Conservation (phyloP, 1,140 invertebrate genomes). For the Ptiloglossa arizonensis region DNA sequence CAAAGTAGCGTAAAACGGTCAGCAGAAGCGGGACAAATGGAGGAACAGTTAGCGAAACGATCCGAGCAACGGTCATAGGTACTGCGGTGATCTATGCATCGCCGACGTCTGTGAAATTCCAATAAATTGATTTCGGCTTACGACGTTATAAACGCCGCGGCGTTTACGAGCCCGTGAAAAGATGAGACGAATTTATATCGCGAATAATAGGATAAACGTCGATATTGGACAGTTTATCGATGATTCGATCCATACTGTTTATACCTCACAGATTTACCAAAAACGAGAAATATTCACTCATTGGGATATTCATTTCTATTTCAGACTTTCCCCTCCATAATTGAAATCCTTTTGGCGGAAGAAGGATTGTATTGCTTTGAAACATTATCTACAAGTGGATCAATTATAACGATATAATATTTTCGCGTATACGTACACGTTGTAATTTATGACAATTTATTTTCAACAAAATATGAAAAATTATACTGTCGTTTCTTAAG, state of each 20-base stretch:
- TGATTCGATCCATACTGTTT: conserved; percentile 73
- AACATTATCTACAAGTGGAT: too few relatives aligned
- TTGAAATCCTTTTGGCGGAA: too few relatives aligned
- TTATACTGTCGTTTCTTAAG: too few relatives aligned
- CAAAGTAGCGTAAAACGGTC: conserved; percentile 40
- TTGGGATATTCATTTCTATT: too few relatives aligned
- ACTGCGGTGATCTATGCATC: conserved; percentile 59
- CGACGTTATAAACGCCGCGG: conserved; percentile 66
- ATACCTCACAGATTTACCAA: too few relatives aligned
- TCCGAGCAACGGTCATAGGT: conserved; percentile 31
- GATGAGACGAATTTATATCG: conserved; percentile 62
- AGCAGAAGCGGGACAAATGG: conserved; percentile 41
- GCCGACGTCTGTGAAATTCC: conserved; percentile 61
- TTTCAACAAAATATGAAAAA: too few relatives aligned
- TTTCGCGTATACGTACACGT: too few relatives aligned
- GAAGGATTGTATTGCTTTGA: too few relatives aligned
- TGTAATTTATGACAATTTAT: too few relatives aligned
- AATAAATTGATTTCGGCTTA: conserved; percentile 66
- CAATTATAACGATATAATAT: too few relatives aligned
- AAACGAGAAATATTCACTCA: too few relatives aligned
- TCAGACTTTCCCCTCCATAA: too few relatives aligned
- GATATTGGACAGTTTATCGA: conserved; percentile 73
- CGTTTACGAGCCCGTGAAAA: conserved; percentile 22
- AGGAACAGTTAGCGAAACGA: conserved; percentile 55
- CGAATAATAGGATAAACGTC: conserved; percentile 70